A percentile compares a stretch with the other conserved stretches of the same genome.
Evolutionary conservation across 2,888 invertebrate genomes (phyloP).

Genomic region (Halictus quadricinctus): DNA sequence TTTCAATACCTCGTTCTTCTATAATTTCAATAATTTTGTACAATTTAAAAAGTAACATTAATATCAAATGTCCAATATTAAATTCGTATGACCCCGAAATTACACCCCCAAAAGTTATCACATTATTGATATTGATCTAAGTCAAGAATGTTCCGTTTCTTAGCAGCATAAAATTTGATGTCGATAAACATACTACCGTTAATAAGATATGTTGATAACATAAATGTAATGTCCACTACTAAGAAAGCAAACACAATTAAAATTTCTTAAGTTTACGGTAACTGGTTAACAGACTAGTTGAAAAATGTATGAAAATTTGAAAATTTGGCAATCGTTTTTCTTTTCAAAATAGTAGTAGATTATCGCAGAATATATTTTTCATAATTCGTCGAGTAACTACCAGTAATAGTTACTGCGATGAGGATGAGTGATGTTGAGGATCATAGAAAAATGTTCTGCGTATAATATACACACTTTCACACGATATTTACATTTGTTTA

Average conservation of each 20-base stretch:
- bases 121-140: slow-evolving; percentile 6
- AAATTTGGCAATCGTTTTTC: slow-evolving; percentile 48
- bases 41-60: slow-evolving; percentile 15
- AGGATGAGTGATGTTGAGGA: slow-evolving; percentile 14
- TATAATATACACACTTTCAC: slow-evolving; percentile 16
- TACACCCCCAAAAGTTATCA: slow-evolving; percentile 9
- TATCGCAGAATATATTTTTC: slow-evolving; percentile 23
- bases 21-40: slow-evolving; percentile 22
- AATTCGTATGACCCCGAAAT: slow-evolving; percentile 26
- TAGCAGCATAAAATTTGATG: slow-evolving; percentile 15
- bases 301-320: slow-evolving; percentile 41
- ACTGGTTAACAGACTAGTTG: slow-evolving; percentile 30
- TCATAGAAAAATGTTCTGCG: slow-evolving; percentile 22
- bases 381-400: slow-evolving; percentile 25
- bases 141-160: background rate
- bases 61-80: slow-evolving; percentile 11
- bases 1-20: background rate
- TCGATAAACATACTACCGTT: background rate
- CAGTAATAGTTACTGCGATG: slow-evolving; percentile 12
- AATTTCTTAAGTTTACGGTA: slow-evolving; percentile 33
- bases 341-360: slow-evolving; percentile 20
- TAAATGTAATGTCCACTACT: slow-evolving; percentile 10
- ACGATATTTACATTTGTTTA: slow-evolving; percentile 28
- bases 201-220: slow-evolving; percentile 1
- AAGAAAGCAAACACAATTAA: slow-evolving; percentile 17